Conservation (phyloP, 2,888 invertebrate genomes). For the Leptinotarsa haldemani region DNA sequence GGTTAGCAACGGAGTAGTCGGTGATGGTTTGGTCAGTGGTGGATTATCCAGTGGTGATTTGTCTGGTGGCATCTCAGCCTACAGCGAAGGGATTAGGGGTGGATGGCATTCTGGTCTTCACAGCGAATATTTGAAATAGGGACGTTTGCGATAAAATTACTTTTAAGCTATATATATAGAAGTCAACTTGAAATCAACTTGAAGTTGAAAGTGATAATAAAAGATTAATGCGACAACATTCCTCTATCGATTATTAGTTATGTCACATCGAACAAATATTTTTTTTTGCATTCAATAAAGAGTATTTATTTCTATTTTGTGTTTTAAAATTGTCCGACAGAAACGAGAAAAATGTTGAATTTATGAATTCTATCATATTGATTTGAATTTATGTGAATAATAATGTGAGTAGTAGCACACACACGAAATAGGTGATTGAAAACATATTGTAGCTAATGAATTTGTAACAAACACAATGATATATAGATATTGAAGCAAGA, state of each 20-base stretch:
- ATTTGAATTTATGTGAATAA: too few species aligned
- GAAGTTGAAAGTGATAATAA: neutral
- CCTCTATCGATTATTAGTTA: too few species aligned
- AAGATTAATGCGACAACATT: too few species aligned
- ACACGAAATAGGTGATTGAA: too few species aligned
- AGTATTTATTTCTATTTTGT: constrained; percentile 8
- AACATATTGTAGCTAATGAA: too few species aligned
- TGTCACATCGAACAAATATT: too few species aligned
- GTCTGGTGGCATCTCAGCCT: neutral
- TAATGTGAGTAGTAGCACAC: too few species aligned
- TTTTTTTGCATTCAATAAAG: neutral
- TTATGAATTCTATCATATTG: neutral
- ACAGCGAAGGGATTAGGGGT: neutral
- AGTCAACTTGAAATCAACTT: neutral
- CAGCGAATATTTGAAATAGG: neutral
- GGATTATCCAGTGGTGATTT: neutral
- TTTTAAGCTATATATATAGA: neutral
- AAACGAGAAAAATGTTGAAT: neutral
- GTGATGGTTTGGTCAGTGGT: neutral
- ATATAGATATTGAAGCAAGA: too few species aligned
- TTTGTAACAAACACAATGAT: too few species aligned
- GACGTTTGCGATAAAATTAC: neutral
- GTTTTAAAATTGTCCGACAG: neutral
- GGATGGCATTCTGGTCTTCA: neutral
- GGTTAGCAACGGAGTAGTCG: neutral